These are phyloP conservation scores for Trichopria drosophilae DNA, from an alignment of 2,888 invertebrate genomes.

Conservation along the genomic window DNA sequence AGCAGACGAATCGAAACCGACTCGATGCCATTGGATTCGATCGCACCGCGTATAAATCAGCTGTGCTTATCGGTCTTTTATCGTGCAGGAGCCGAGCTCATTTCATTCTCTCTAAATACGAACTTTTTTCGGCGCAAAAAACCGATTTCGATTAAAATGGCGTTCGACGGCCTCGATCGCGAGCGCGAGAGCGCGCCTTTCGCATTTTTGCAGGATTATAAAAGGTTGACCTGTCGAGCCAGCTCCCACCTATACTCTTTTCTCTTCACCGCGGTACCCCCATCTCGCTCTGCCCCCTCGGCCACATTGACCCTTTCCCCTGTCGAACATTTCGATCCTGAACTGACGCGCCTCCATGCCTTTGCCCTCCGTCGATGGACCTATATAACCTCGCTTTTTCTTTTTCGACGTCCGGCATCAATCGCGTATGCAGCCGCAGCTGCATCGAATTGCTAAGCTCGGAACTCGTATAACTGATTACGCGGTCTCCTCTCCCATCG, in stretches of 20 bases:
- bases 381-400: too few species aligned
- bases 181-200: constrained; percentile 44
- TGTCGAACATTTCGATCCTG: too few species aligned
- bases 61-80: constrained; percentile 59
- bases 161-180: constrained; percentile 37
- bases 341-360: too few species aligned
- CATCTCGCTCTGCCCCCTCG: constrained; percentile 38
- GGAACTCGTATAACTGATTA: too few species aligned
- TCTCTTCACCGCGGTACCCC: constrained; percentile 23
- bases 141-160: constrained; percentile 58
- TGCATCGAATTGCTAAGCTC: too few species aligned
- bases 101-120: constrained; percentile 58
- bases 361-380: too few species aligned
- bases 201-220: constrained; percentile 55
- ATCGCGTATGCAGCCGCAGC: too few species aligned
- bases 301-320: too few species aligned
- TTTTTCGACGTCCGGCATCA: too few species aligned
- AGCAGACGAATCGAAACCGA: constrained; percentile 42
- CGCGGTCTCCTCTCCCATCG: too few species aligned
- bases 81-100: constrained; percentile 57
- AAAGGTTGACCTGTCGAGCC: constrained; percentile 48
- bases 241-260: constrained; percentile 32
- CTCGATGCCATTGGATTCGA: constrained; percentile 46
- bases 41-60: constrained; percentile 56
- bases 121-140: constrained; percentile 55